These are phyloP conservation scores for Hemichromis elongatus DNA, from an alignment of 2,113 vertebrate species.

Conservation along the genomic window DNA sequence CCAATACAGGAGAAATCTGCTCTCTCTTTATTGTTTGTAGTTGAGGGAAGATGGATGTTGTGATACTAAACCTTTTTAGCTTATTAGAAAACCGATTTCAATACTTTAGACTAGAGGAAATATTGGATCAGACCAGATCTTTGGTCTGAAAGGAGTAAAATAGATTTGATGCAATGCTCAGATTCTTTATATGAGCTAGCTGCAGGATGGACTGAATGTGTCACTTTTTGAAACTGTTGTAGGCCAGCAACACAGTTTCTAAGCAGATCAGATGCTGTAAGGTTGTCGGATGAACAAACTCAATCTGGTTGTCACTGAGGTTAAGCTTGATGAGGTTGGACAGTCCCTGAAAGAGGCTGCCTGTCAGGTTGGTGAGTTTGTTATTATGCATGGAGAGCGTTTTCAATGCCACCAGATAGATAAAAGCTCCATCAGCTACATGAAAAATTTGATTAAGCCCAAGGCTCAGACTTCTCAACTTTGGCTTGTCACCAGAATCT, in stretches of 20 bases:
- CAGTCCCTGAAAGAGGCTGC: constrained; percentile 13
- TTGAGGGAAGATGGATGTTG: neutral
- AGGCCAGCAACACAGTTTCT: neutral
- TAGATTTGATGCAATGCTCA: neutral
- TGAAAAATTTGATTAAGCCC: rapidly evolving
- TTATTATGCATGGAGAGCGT: rapidly evolving
- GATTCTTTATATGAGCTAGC: neutral
- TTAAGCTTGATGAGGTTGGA: neutral
- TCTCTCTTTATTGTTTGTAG: too few species aligned
- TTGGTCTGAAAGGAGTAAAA: neutral
- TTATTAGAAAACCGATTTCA: neutral
- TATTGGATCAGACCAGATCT: neutral
- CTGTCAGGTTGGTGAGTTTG: neutral
- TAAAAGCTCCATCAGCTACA: constrained; percentile 1
- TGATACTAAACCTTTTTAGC: constrained; percentile 5
- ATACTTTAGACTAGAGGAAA: neutral
- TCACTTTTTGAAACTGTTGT: neutral
- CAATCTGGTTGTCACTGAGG: neutral
- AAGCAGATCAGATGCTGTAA: neutral
- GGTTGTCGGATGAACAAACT: neutral
- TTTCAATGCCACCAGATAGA: neutral
- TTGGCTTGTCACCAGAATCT: neutral
- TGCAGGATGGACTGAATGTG: neutral
- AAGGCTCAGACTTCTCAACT: neutral
- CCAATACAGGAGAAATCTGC: too few species aligned